Evolutionary conservation across 2,113 vertebrate genomes (phyloP).

Genomic region (Ceyx cyanopectus): DNA sequence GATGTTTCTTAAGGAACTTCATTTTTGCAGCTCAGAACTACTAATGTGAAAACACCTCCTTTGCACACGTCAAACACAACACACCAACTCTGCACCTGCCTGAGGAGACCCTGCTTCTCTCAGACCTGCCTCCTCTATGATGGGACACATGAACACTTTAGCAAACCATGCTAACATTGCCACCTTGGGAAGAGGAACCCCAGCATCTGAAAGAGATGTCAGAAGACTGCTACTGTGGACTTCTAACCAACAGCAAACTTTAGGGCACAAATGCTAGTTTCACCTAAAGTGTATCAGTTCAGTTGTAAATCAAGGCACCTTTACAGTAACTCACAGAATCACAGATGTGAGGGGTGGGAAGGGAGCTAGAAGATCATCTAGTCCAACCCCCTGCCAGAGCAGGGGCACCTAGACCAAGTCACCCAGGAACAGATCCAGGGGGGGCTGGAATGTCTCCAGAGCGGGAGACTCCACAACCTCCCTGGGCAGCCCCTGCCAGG

Average conservation of each 20-base stretch:
- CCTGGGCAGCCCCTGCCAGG: too few relatives aligned
- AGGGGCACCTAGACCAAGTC: too few relatives aligned
- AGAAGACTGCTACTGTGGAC: neutral
- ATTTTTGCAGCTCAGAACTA: neutral
- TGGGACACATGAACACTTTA: neutral
- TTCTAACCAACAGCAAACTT: neutral
- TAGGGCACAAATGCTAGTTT: neutral
- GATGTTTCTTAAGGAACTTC: neutral
- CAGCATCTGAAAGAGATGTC: neutral
- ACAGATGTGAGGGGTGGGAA: too few relatives aligned
- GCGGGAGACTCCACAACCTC: too few relatives aligned
- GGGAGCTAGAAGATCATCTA: too few relatives aligned
- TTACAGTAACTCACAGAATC: neutral
- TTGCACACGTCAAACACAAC: neutral
- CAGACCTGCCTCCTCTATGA: neutral
- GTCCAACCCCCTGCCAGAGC: too few relatives aligned
- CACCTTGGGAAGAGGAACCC: neutral
- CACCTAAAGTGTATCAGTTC: neutral
- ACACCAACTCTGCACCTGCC: neutral
- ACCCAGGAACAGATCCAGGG: too few relatives aligned
- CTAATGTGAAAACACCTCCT: neutral
- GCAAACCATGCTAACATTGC: neutral
- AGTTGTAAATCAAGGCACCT: neutral
- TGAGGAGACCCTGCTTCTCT: neutral
- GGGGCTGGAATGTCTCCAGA: too few relatives aligned